Percentiles rank a stretch among this genome's conserved stretches.
phyloP scores from a whole-genome alignment of 1,140 invertebrate species.

The Drosophila nigromelanica region DNA sequence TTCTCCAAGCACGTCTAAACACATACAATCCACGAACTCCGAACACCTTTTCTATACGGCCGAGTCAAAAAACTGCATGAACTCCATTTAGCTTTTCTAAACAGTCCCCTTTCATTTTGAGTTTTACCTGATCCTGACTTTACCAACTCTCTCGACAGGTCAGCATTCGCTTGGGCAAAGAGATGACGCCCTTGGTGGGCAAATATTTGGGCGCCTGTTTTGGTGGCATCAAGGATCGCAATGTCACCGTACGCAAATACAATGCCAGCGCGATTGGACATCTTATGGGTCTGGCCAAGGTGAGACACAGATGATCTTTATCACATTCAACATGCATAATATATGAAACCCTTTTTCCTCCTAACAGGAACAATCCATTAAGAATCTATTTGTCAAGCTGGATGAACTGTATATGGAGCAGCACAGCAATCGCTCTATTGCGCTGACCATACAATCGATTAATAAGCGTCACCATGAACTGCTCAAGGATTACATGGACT shows the following conservation, averaged over 20 bases:
- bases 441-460: constrained; percentile 91
- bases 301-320: not conserved
- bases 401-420: constrained; percentile 92
- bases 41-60: too few species aligned
- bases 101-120: too few species aligned
- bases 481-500: constrained; percentile 91
- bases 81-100: too few species aligned
- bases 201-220: constrained; percentile 92
- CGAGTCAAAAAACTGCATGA: too few species aligned
- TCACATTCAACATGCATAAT: too few species aligned
- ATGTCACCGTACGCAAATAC: constrained; percentile 91
- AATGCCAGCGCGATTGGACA: constrained; percentile 93
- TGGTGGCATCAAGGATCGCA: constrained; percentile 92
- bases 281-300: constrained; percentile 93
- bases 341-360: not conserved
- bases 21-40: too few species aligned
- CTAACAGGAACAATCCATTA: constrained; percentile 88
- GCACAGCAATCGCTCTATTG: constrained; percentile 89
- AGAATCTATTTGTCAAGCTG: constrained; percentile 93
- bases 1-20: too few species aligned
- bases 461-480: constrained; percentile 93
- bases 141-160: constrained; percentile 52
- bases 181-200: constrained; percentile 86
- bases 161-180: constrained; percentile 84
- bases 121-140: too few species aligned